These are phyloP conservation scores for Melinaea menophilus DNA, from an alignment of 2,888 invertebrate genomes.

Conservation along the genomic window DNA sequence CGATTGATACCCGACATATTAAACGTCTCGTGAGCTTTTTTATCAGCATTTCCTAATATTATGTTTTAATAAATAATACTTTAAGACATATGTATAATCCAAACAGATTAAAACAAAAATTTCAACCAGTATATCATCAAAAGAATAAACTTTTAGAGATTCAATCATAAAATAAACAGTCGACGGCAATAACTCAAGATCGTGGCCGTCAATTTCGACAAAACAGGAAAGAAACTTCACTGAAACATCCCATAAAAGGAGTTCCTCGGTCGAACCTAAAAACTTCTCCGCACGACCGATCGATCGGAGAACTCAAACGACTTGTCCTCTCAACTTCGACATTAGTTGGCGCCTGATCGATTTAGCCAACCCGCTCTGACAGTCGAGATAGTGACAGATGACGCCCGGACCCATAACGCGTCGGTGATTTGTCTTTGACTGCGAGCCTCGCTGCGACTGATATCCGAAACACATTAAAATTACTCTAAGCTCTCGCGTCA, in stretches of 20 bases:
- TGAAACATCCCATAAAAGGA: conserved; percentile 71
- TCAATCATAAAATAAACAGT: conserved; percentile 25
- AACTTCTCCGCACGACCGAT: conserved; percentile 46
- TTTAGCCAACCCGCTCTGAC: conserved; percentile 69
- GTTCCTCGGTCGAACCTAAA: conserved; percentile 54
- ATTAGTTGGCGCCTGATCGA: conserved; percentile 76
- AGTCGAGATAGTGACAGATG: conserved; percentile 75
- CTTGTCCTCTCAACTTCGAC: conserved; percentile 61
- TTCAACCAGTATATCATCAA: background rate
- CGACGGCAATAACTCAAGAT: conserved; percentile 51
- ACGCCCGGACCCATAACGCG: conserved; percentile 65
- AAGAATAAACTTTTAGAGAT: background rate
- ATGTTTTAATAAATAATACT: background rate
- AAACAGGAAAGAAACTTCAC: conserved; percentile 51
- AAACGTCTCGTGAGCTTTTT: background rate
- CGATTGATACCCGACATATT: background rate
- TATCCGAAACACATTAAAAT: conserved; percentile 2
- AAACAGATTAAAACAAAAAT: too few species aligned
- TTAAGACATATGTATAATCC: too few species aligned
- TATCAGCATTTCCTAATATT: background rate
- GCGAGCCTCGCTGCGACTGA: conserved; percentile 36
- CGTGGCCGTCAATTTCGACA: conserved; percentile 49
- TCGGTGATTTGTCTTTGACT: conserved; percentile 71
- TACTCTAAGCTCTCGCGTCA: too few species aligned
- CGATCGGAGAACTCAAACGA: conserved; percentile 40